Conservation (phyloP, 2,888 invertebrate species). For the Chymomyza caudatula region DNA sequence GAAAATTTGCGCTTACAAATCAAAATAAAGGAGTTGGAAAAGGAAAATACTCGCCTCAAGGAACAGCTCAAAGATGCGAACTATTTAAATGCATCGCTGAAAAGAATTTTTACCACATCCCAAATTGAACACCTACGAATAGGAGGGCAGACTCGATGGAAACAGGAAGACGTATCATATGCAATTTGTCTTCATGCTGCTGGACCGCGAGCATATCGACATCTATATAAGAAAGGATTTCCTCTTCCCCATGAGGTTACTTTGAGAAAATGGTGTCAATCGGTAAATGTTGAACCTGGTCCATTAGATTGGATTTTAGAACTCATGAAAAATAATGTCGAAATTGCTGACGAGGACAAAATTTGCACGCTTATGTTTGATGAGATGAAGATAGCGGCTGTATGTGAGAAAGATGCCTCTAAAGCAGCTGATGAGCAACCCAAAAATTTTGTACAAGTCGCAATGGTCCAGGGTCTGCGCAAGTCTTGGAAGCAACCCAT, state of each 20-base stretch:
- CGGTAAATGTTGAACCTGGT: neutral
- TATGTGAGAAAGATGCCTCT: neutral
- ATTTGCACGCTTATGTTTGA: neutral
- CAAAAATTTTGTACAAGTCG: neutral
- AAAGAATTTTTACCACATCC: neutral
- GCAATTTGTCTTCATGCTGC: neutral
- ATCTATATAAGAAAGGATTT: slow-evolving; percentile 1
- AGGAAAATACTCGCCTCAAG: too few species aligned
- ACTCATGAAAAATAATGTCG: neutral
- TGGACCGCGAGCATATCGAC: neutral
- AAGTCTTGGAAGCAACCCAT: slow-evolving; percentile 5
- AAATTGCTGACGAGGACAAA: neutral
- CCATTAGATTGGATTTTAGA: neutral
- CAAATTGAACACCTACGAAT: neutral
- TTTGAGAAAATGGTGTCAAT: neutral
- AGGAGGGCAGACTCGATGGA: neutral
- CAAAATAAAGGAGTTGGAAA: too few species aligned
- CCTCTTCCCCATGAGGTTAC: neutral
- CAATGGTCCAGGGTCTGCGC: neutral
- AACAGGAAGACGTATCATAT: neutral
- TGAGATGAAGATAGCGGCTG: neutral
- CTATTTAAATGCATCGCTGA: neutral
- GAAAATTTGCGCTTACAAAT: too few species aligned
- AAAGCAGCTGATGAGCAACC: neutral
- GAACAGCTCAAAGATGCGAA: too few species aligned